Conservation (phyloP, 1,140 invertebrate genomes). For the Rhyacophila brunnea region DNA sequence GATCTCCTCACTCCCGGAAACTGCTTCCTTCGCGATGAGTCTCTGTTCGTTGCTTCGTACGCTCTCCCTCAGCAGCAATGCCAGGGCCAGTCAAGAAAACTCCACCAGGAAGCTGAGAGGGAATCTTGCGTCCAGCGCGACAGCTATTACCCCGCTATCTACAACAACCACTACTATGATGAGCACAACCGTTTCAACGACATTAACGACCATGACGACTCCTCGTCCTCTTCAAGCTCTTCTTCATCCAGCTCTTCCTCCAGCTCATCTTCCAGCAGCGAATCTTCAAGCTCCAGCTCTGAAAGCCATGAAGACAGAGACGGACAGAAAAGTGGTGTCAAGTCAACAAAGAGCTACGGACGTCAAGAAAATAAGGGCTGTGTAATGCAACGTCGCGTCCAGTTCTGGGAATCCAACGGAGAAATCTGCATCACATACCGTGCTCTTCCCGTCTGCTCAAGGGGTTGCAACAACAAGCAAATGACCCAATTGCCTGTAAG, state of each 20-base stretch:
- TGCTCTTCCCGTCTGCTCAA: constrained; percentile 45
- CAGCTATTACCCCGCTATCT: constrained; percentile 50
- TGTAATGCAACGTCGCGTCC: constrained; percentile 26
- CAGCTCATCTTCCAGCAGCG: constrained; percentile 15
- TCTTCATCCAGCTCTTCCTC: constrained; percentile 35
- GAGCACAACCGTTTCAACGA: constrained; percentile 16
- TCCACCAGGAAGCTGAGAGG: constrained; percentile 42
- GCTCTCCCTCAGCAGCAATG: constrained; percentile 46
- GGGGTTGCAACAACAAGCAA: constrained; percentile 33
- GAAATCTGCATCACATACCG: constrained; percentile 51
- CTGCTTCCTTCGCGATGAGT: constrained; percentile 50
- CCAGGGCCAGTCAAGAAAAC: constrained; percentile 42
- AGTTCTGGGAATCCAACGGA: constrained; percentile 32
- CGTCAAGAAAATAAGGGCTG: background rate
- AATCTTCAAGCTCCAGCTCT: background rate
- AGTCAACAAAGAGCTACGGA: constrained; percentile 2
- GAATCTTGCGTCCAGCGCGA: constrained; percentile 40
- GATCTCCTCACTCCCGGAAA: constrained; percentile 62
- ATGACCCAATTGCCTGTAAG: constrained; percentile 17
- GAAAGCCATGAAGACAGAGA: background rate
- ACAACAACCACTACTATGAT: constrained; percentile 3
- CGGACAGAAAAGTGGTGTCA: background rate
- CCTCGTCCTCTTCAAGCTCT: constrained; percentile 12
- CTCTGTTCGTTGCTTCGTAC: constrained; percentile 59
- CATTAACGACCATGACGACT: constrained; percentile 38